A percentile compares a stretch with the other conserved stretches of the same genome.
phyloP scores from a whole-genome alignment of 2,888 invertebrate species.

The Ichneumoninae sp. region DNA sequence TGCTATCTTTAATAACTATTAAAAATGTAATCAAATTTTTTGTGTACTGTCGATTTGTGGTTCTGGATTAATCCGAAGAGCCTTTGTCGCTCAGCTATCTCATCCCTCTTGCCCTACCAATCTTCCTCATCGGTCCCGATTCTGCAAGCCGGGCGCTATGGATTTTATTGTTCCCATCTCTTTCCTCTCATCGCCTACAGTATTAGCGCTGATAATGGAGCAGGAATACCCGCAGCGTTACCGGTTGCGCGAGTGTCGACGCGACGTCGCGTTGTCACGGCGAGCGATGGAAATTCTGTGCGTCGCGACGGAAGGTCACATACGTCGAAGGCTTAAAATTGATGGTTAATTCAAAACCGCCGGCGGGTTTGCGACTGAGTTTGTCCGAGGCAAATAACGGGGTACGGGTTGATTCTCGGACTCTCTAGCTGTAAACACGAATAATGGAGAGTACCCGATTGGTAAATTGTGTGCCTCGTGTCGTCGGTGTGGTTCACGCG shows the following conservation, averaged over 20 bases:
- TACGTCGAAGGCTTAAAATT: conserved; percentile 76
- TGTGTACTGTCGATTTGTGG: too few species aligned
- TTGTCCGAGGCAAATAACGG: conserved; percentile 79
- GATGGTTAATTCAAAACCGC: conserved; percentile 80
- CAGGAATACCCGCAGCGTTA: not conserved
- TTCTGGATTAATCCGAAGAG: too few species aligned
- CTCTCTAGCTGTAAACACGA: conserved; percentile 79
- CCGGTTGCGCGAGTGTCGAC: conserved; percentile 4
- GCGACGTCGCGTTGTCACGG: not conserved
- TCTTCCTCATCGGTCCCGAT: too few species aligned
- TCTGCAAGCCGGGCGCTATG: too few species aligned
- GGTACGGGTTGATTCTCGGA: conserved; percentile 78
- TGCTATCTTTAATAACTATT: too few species aligned
- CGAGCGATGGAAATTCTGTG: conserved; percentile 23
- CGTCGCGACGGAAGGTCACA: conserved; percentile 66
- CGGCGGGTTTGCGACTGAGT: conserved; percentile 76
- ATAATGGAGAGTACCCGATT: conserved; percentile 80
- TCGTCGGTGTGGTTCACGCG: conserved; percentile 36
- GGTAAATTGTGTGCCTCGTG: conserved; percentile 78
- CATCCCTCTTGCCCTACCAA: too few species aligned
- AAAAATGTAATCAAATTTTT: too few species aligned
- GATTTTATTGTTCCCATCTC: not conserved
- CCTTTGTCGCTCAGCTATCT: too few species aligned
- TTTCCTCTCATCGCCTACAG: not conserved
- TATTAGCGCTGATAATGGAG: not conserved